Evolutionary conservation across 2,888 invertebrate species (phyloP).

Genomic region (Ptychoptera albimana): DNA sequence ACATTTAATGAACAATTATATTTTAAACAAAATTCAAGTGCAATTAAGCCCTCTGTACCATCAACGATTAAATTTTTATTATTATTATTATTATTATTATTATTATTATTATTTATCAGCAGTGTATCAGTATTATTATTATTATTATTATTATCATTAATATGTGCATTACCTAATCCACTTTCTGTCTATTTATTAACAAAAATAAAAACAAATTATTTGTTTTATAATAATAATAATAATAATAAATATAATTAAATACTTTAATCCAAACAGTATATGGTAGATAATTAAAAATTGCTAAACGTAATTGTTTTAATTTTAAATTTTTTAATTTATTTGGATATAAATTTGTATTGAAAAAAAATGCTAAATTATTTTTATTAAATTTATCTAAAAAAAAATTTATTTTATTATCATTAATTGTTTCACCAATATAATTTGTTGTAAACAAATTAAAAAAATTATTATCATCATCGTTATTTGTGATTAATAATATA

Average conservation of each 20-base stretch:
- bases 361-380: slow-evolving; percentile 10
- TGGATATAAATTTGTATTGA: slow-evolving; percentile 17
- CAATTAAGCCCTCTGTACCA: slow-evolving; percentile 35
- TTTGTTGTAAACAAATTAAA: slow-evolving; percentile 24
- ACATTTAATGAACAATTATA: slow-evolving; percentile 32
- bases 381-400: slow-evolving; percentile 18
- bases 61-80: slow-evolving; percentile 30
- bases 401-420: slow-evolving; percentile 13
- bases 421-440: slow-evolving; percentile 16
- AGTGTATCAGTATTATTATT: neutral
- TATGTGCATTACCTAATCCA: neutral
- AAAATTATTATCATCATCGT: slow-evolving; percentile 4
- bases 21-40: slow-evolving; percentile 26
- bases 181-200: neutral
- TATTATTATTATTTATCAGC: slow-evolving; percentile 4
- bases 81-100: slow-evolving; percentile 1
- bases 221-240: neutral
- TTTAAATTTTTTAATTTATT: slow-evolving; percentile 19
- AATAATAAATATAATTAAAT: no score
- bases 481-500: slow-evolving; percentile 17
- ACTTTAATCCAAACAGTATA: slow-evolving; percentile 18
- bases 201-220: neutral
- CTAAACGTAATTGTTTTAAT: slow-evolving; percentile 20
- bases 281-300: slow-evolving; percentile 24
- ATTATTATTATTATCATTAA: slow-evolving; percentile 4